Evolutionary conservation across 2,797 vertebrate species (phyloP).

Genomic region (Callimico goeldii): DNA sequence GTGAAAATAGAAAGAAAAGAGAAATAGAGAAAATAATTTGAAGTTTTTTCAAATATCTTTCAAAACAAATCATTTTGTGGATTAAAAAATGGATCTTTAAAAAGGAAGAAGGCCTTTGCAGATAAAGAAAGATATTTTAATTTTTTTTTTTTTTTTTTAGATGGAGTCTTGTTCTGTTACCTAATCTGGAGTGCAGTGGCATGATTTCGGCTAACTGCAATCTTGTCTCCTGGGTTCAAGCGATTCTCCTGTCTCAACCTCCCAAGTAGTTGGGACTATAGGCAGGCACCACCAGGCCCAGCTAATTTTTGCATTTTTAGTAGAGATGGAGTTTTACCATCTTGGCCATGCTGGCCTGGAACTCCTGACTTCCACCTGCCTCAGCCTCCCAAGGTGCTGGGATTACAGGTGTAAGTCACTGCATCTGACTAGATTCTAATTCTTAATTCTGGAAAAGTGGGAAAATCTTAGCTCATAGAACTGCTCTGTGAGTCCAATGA

Average conservation of each 20-base stretch:
- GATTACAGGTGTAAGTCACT: background rate
- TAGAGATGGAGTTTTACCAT: background rate
- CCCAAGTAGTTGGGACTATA: background rate
- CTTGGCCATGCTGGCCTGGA: background rate
- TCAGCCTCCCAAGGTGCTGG: background rate
- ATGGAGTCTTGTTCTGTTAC: accelerated
- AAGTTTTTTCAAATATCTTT: background rate
- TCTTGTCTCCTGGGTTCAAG: background rate
- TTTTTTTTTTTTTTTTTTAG: too few relatives aligned
- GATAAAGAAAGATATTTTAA: background rate
- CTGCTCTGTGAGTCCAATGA: background rate
- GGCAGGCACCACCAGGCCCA: background rate
- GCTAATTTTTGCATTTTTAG: background rate
- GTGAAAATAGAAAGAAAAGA: background rate
- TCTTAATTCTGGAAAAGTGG: background rate
- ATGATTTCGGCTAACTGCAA: background rate
- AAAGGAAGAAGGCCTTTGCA: background rate
- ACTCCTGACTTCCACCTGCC: background rate
- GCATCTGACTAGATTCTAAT: background rate
- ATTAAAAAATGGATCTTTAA: background rate
- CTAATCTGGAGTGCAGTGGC: too few relatives aligned
- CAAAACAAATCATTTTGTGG: background rate
- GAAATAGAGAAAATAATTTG: background rate
- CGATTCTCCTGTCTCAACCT: background rate
- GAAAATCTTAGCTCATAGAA: background rate